These are phyloP conservation scores for Phasia obesa DNA, from an alignment of 2,888 invertebrate species.

Conservation along the genomic window DNA sequence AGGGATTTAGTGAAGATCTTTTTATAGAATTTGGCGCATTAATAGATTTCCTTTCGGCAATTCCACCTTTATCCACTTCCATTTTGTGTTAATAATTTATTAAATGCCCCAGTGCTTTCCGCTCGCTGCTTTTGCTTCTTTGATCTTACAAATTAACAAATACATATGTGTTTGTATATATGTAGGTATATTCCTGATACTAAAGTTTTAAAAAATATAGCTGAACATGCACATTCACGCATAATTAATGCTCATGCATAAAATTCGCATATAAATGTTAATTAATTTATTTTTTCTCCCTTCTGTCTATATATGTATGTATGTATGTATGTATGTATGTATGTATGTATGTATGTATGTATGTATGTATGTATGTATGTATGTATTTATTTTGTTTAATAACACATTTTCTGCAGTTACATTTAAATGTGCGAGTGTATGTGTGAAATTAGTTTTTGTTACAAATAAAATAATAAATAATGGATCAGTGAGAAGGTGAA, in stretches of 20 bases:
- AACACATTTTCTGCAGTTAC: conserved; percentile 46
- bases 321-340: no score
- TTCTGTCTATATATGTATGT: no score
- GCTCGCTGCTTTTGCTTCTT: background rate
- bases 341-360: no score
- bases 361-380: no score
- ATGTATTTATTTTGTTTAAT: background rate
- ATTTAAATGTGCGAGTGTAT: no score
- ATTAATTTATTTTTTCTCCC: conserved; percentile 8
- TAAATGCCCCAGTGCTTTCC: no score
- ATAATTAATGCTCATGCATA: conserved; percentile 48
- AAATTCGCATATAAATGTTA: conserved; percentile 31
- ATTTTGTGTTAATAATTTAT: conserved; percentile 28
- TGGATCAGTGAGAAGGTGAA: conserved; percentile 20
- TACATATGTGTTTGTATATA: no score
- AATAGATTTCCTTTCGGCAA: conserved; percentile 59
- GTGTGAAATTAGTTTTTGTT: background rate
- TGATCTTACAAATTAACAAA: background rate
- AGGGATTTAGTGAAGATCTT: conserved; percentile 64
- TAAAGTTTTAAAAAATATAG: conserved; percentile 3
- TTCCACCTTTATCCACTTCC: conserved; percentile 53
- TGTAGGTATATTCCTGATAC: background rate
- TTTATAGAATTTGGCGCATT: conserved; percentile 65
- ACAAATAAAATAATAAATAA: conserved; percentile 4
- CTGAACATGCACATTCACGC: conserved; percentile 62